Evolutionary conservation across 2,888 invertebrate genomes (phyloP), one percentile per base, ranked within the genome.

Genomic region (Timema podura): DNA sequence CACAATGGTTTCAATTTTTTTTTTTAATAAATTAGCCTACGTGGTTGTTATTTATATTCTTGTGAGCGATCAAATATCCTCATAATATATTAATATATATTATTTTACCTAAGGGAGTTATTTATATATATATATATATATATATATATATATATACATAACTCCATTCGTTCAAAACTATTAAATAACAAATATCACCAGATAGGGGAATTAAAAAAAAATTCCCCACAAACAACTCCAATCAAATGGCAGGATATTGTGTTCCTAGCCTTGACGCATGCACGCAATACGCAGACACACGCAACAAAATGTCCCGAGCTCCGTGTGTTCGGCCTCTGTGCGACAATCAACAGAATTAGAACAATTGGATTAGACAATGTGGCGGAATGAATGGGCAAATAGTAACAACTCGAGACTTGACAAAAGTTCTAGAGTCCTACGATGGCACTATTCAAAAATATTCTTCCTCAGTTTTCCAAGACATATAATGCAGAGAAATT

Each of bases 121-220:
- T n/a, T n/a, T n/a, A n/a, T n/a, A n/a, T n/a, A n/a, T n/a, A n/a
- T n/a, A n/a, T n/a, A n/a, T n/a, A n/a, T n/a, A n/a, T n/a, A n/a
- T n/a, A n/a, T n/a, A n/a, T n/a, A n/a, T n/a, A n/a, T n/a, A n/a
- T n/a, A n/a, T n/a, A n/a, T n/a, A n/a, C n/a, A 70, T 74, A 73
- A 71, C 69, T 71, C 70, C 72, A 73, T 64, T 72, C 70, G 71
- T 74, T 68, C 72, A 71, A 71, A 70, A 72, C 67, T 70, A 70
- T 72, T 46, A 70, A 73, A 70, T 74, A 74, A 74, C 72, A 74
- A 74, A 74, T 72, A 74, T 74, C 74, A 74, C 74, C 70, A 70
- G 45, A 68, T 66, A 68, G 70, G 73, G 69, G 66, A 64, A 49
- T 73, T 61, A 68, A 71, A 71, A 73, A 72, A 72, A 64, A 72